phyloP scores from a whole-genome alignment of 2,113 vertebrate species.

The Arothron firmamentum region DNA sequence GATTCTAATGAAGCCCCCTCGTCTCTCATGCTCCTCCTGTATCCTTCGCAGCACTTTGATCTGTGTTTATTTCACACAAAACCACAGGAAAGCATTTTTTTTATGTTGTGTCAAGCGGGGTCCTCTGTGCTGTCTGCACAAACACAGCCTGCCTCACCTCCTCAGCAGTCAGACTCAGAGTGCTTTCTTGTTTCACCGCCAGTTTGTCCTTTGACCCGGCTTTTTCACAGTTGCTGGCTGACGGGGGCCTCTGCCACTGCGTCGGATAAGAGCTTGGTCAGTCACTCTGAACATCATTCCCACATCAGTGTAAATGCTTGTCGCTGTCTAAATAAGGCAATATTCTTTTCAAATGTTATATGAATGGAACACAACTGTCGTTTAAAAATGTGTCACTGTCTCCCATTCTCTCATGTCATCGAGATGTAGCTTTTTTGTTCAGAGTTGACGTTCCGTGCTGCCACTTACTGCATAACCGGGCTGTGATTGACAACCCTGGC shows the following conservation, averaged over 20 bases:
- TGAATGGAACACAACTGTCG: constrained; percentile 4
- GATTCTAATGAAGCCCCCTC: constrained; percentile 93
- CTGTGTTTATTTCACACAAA: constrained; percentile 51
- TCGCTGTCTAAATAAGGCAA: too few relatives aligned
- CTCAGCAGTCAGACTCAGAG: constrained; percentile 84
- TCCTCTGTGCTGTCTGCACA: background rate
- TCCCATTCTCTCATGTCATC: constrained; percentile 30
- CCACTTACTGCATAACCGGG: constrained; percentile 34
- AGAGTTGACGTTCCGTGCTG: constrained; percentile 41
- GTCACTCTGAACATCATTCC: too few relatives aligned
- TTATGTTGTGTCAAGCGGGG: background rate
- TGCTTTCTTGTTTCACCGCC: constrained; percentile 71
- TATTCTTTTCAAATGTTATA: background rate
- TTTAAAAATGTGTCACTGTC: constrained; percentile 22
- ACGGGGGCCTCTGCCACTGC: constrained; percentile 77
- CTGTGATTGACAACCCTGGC: constrained; percentile 69
- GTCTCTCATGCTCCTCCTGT: constrained; percentile 88
- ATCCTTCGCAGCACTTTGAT: constrained; percentile 86
- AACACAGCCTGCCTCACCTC: constrained; percentile 74
- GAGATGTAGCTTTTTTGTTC: constrained; percentile 50
- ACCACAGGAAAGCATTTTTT: background rate
- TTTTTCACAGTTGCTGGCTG: constrained; percentile 78
- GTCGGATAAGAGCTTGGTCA: constrained; percentile 9
- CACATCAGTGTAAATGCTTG: too few relatives aligned
- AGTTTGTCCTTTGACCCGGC: constrained; percentile 75